Base-by-base conservation (phyloP, 2,888 invertebrate genomes). In the Metellina segmentata region DNA sequence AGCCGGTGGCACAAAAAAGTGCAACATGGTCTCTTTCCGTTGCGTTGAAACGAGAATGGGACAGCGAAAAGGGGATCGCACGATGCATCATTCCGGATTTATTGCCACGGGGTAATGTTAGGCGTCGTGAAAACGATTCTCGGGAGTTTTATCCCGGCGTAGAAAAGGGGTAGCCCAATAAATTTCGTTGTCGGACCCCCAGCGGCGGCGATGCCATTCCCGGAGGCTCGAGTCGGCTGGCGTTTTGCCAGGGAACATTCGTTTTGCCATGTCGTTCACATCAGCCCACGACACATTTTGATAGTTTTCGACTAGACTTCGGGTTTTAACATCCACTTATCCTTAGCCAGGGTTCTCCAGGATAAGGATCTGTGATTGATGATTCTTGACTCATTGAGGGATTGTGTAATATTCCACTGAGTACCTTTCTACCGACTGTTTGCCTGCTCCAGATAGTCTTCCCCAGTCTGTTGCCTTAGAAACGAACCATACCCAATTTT, bases 91-190 rank as follows among this genome's bases (percentile, higher is more conserved):
- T 20, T 20, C 34, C 79, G 53, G 79, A 79, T 79, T 79, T 79
- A 79, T 61, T 61, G 79, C 20, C 53, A n/a, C n/a, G 53, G 61
- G 19, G 77, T 77, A 77, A 77, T 81, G 53, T 61, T 81, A 16
- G 49, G 82, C 70, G 71, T 49, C 71, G 69, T 20, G 48, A 49
- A 82, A 70, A 82, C 71, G n/a, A 13, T 69, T 49, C 16, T 48
- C 82, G 51, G 48, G 11, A 82, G 69, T 49, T 49, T 69, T 77
- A 48, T 49, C 34, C 48, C 49, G 9, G 52, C 52, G n/a, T 13
- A 52, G 72, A 70, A 82, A 83, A 83, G 74, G 83, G 83, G 74
- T 83, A 52, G 48, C 16, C 72, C 74, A 72, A 53, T 83, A 83
- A 74, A 83, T 83, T 83, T 19, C 11, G 61, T 7, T 0, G n/a